Base-by-base conservation (phyloP, 2,113 vertebrate species). In the Rhinoderma darwinii region DNA sequence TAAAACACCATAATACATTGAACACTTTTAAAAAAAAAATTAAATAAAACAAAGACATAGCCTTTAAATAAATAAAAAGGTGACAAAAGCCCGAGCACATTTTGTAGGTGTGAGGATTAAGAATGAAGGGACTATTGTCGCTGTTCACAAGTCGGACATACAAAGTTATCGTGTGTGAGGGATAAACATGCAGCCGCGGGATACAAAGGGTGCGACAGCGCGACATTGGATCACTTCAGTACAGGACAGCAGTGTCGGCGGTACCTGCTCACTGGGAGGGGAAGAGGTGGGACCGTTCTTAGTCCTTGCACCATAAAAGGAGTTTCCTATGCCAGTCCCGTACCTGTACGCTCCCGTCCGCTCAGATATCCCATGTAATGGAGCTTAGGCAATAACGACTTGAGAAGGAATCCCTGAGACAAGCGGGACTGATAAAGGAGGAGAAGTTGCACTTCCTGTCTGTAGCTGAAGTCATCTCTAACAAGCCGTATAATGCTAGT, bases 391-490 rank as follows among this genome's bases (percentile, higher is more conserved):
- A 54, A 39, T 22, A 84, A 68, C 17, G 56, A 84, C 47, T 18
- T 84, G 66, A 84, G 66, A 73, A 84, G 68, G 68, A 84, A 41
- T 27, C 43, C 32, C 20, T n/a, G 12, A 84, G 82, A 15, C 44
- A 8, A 51, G 35, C 68, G 74, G 68, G 25, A 51, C 35, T 84
- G 82, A 84, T 84, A 84, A 84, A 54, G 25, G 27, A 54, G 30
- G 82, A 51, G 72, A 72, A 10, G 51, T 50, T 83, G 39, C 44
- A 37, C 25, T 72, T 35, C 22, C 20, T 25, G 39, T 50, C 37
- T 47, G 7, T n/a, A n/a, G 27, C 12, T 18, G n/a, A 30, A 56
- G 43, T 30, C 51, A 83, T 37, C 82, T 22, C 37, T 51, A 83
- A 35, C 32, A 8, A 7, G 0, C n/a, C 32, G 10, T n/a, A 25